phyloP scores from a whole-genome alignment of 2,888 invertebrate genomes.

The Sarcophaga carnaria region DNA sequence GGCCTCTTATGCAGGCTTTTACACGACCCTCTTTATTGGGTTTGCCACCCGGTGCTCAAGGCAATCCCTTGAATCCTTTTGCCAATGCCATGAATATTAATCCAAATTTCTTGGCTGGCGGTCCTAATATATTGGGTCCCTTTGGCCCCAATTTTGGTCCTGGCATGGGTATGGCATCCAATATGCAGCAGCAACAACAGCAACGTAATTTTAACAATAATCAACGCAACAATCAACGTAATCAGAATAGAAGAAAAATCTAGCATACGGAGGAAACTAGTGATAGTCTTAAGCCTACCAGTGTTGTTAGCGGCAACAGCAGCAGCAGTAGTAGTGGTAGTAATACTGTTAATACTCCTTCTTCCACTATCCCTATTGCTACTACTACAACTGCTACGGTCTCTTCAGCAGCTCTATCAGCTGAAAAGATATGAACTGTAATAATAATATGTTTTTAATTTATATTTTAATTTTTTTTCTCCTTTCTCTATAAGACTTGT shows the following conservation, averaged over 20 bases:
- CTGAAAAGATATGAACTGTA: not conserved
- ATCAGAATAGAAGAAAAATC: slow-evolving; percentile 64
- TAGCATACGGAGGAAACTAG: slow-evolving; percentile 51
- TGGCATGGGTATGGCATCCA: slow-evolving; percentile 16
- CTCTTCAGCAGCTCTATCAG: no score
- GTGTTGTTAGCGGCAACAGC: not conserved
- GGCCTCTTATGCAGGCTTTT: slow-evolving; percentile 75
- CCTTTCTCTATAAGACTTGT: slow-evolving; percentile 58
- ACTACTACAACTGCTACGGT: not conserved
- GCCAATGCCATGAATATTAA: slow-evolving; percentile 64
- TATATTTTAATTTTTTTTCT: slow-evolving; percentile 9
- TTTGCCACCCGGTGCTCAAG: slow-evolving; percentile 82
- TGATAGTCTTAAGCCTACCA: not conserved
- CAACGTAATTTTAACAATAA: slow-evolving; percentile 62
- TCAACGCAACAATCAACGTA: slow-evolving; percentile 65
- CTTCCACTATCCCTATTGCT: not conserved
- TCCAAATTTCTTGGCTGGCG: slow-evolving; percentile 64
- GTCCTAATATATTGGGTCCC: slow-evolving; percentile 54
- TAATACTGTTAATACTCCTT: not conserved
- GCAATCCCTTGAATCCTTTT: slow-evolving; percentile 75
- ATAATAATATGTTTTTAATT: slow-evolving; percentile 35
- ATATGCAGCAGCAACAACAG: slow-evolving; percentile 61
- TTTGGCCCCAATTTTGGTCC: slow-evolving; percentile 52
- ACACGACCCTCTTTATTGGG: slow-evolving; percentile 84
- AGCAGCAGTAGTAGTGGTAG: not conserved